Evolutionary conservation across 2,113 vertebrate species (phyloP).

Genomic region (Patagioenas fasciata): DNA sequence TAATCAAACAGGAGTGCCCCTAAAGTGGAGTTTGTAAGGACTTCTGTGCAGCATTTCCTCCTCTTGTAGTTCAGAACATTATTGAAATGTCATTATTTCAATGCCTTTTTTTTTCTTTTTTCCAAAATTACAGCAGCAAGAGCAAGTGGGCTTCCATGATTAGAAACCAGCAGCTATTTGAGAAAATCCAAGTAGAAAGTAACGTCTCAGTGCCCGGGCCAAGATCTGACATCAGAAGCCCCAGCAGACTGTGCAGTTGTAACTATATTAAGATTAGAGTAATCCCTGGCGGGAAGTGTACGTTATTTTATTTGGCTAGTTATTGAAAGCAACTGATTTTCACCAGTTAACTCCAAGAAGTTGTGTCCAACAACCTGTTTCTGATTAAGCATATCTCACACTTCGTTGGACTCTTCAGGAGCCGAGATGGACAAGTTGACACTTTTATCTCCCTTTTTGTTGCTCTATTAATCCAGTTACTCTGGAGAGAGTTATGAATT

Average conservation of each 20-base stretch:
- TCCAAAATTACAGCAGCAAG: neutral
- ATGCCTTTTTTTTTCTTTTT: neutral
- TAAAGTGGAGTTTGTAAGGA: neutral
- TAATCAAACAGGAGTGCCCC: neutral
- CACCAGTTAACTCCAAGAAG: neutral
- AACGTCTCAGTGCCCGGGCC: neutral
- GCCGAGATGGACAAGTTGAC: neutral
- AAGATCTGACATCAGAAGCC: constrained; percentile 1
- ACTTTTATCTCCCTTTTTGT: neutral
- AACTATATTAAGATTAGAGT: constrained; percentile 26
- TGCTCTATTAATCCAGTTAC: neutral
- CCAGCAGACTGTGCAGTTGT: neutral
- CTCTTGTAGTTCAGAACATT: neutral
- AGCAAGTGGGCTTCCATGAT: neutral
- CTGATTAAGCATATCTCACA: neutral
- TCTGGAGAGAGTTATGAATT: neutral
- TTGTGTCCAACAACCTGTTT: neutral
- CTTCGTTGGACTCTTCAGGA: neutral
- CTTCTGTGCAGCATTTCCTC: neutral
- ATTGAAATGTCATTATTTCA: neutral
- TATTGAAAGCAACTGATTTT: neutral
- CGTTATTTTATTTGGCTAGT: constrained; percentile 26
- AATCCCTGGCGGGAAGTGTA: neutral
- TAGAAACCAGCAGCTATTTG: neutral
- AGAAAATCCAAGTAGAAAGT: neutral